Evolutionary conservation across 2,113 vertebrate genomes (phyloP), one percentile per base, ranked within the genome.

Genomic region (Lasiurus cinereus): DNA sequence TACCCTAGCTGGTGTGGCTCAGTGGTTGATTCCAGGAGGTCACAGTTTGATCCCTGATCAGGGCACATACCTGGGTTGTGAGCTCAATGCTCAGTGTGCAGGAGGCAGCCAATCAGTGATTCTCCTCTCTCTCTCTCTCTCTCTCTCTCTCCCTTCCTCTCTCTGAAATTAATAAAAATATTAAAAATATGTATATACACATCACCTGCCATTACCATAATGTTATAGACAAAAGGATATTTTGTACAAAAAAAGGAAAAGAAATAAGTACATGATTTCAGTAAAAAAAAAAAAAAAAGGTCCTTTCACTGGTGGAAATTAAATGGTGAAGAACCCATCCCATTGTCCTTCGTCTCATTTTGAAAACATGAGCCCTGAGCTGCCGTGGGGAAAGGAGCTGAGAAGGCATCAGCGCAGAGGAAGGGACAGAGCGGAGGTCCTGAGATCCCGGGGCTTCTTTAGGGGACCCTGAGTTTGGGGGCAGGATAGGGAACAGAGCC

Each of bases 401-500:
- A 54, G n/a, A 31, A 48, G 76, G 27, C 0, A 2, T 14, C 48
- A 3, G 14, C 15, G 3, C 18, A 19, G 72, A 56, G 62, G 15
- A 24, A 16, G 29, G 24, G 52, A 4, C 21, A 0, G 19, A 39
- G 7, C 8, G 27, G 27, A 52, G 29, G 73, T 11, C 11, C 48
- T 8, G 24, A 8, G 31, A 46, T 0, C 2, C 6, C 82, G 8
- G 21, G 67, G 24, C 50, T 12, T 19, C 48, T 64, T 27, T 24
- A 6, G 56, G 56, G 33, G 5, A 21, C 39, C n/a, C 46, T 69
- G 9, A 15, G 19, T 70, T 29, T 59, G 80, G 69, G 52, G 27
- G 2, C 8, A 21, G 19, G 24, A 0, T 5, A 19, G 43, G 33
- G 27, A 29, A 3, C 0, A 14, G 21, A 67, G 18, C 15, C 15